phyloP scores from a whole-genome alignment of 2,113 vertebrate genomes.

The Entomyzon cyanotis region DNA sequence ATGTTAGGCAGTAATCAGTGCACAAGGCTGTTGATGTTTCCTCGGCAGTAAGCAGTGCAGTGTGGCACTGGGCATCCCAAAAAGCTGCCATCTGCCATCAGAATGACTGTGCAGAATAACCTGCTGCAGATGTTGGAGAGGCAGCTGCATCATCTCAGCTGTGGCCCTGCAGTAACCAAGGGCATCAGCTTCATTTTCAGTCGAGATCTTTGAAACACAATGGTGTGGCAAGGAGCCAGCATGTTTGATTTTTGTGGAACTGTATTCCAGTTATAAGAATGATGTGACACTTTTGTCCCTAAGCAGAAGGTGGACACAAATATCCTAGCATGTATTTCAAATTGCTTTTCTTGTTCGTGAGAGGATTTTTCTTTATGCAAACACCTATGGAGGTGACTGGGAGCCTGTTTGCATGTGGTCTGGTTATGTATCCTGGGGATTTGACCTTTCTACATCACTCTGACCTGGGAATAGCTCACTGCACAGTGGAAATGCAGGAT shows the following conservation, averaged over 20 bases:
- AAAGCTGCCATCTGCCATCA: neutral
- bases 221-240: neutral
- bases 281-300: neutral
- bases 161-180: neutral
- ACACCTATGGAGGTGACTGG: neutral
- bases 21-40: neutral
- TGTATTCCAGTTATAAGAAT: neutral
- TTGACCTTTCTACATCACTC: neutral
- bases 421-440: neutral
- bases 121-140: neutral
- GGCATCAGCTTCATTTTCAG: neutral
- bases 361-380: neutral
- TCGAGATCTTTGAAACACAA: neutral
- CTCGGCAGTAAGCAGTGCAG: neutral
- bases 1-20: neutral
- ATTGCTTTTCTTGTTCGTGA: neutral
- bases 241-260: neutral
- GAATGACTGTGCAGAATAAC: neutral
- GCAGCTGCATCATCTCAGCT: neutral
- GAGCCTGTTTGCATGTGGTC: neutral
- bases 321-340: neutral
- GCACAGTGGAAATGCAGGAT: neutral
- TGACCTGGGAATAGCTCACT: neutral
- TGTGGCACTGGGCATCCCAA: neutral
- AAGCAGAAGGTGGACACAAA: neutral